Evolutionary conservation across 2,888 invertebrate genomes (phyloP), one percentile per base, ranked within the genome.

Genomic region (Caenorhabditis macrosperma): DNA sequence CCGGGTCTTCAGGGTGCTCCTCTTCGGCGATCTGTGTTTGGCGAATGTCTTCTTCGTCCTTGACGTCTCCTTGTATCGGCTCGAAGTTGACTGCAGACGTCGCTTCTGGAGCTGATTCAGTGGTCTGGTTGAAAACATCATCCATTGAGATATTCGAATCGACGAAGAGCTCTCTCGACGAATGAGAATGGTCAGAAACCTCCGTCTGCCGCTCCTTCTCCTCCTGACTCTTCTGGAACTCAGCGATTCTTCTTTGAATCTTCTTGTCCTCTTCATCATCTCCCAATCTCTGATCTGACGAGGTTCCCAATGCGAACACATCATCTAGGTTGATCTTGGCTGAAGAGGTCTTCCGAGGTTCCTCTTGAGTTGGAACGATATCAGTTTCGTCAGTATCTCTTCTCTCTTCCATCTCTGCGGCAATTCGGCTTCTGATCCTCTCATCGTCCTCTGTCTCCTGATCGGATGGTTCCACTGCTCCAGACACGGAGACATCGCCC

Each of bases 131-230:
- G 54, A 61, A 71, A 9, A 63, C 63, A 20, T 54, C 72, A 50
- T 72, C 63, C 33, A 63, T 50, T 5, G 60, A 69, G n/a, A 54
- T 44, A 5, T 61, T n/a, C 9, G 63, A 63, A 10, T 69, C 69
- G 15, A 24, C 63, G 28, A 60, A 44, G 1, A 17, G 24, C 20
- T 26, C 38, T 17, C 30, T 1, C 2, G 30, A 6, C 4, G 54
- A 17, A 17, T 54, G 54, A 30, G n/a, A n/a, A n/a, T 30, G n/a
- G 7, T 28, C 7, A 5, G 12, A 7, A 6, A 17, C 17, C 33
- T 28, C 22, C 30, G 24, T 22, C n/a, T 48, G 63, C 1, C n/a
- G 12, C 9, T 60, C 20, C 22, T 50, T 44, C 17, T 60, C 59
- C 17, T 48, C 52, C 12, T 41, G 26, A 10, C 24, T 60, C 26